Evolutionary conservation across 2,888 invertebrate genomes (phyloP).

Genomic region (Geotrupes spiniger): DNA sequence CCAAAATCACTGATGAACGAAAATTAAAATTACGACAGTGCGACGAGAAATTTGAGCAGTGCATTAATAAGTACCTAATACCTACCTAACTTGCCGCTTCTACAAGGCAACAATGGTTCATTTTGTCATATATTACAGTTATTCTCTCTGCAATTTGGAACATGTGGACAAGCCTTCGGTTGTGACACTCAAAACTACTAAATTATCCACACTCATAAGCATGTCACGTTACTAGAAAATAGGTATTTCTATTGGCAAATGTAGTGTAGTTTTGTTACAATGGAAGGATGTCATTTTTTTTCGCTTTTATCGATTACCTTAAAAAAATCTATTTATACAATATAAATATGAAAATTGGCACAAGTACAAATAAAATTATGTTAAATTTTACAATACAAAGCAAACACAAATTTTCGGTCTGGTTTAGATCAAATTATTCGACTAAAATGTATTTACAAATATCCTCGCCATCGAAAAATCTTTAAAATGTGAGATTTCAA

Average conservation of each 20-base stretch:
- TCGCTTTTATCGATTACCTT: slow-evolving; percentile 5
- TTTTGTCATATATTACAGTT: slow-evolving; percentile 8
- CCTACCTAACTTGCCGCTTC: slow-evolving; percentile 17
- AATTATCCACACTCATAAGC: slow-evolving; percentile 9
- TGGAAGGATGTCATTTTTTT: slow-evolving; percentile 15
- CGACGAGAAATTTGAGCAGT: slow-evolving; percentile 8
- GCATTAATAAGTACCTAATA: slow-evolving; percentile 12
- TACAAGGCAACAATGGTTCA: slow-evolving; percentile 25
- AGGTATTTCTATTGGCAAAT: slow-evolving; percentile 14
- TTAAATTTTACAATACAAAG: too few species aligned
- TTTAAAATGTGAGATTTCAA: too few species aligned
- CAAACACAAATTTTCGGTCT: too few species aligned
- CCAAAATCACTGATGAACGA: slow-evolving; percentile 4
- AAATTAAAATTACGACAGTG: not conserved
- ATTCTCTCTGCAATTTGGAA: not conserved
- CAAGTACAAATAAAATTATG: slow-evolving; percentile 14
- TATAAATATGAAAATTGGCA: slow-evolving; percentile 14
- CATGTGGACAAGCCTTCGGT: too few species aligned
- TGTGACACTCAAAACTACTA: not conserved
- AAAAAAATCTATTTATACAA: slow-evolving; percentile 9
- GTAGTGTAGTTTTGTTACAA: slow-evolving; percentile 10
- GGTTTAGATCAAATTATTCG: too few species aligned
- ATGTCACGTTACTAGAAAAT: not conserved
- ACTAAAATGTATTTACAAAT: too few species aligned
- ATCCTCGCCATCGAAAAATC: too few species aligned